These are phyloP conservation scores for Nasonovia ribisnigri DNA, from an alignment of 2,888 invertebrate genomes.

Conservation along the genomic window DNA sequence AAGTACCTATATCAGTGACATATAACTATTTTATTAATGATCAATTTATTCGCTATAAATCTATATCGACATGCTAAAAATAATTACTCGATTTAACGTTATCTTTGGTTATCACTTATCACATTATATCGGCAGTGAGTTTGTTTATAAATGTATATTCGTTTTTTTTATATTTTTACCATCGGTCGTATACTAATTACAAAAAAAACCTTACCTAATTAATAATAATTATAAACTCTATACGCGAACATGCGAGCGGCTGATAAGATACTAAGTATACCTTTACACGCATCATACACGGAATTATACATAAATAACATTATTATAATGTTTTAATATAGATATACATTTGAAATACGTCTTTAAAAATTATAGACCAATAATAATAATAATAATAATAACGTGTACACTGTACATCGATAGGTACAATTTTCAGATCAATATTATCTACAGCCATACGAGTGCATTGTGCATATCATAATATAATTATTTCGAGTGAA, in stretches of 20 bases:
- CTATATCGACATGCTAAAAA: background rate
- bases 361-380: background rate
- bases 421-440: background rate
- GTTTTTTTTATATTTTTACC: background rate
- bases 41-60: background rate
- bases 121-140: background rate
- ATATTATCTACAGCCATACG: background rate
- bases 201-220: slow-evolving; percentile 5
- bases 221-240: background rate
- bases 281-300: background rate
- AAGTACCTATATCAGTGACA: background rate
- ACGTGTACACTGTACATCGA: background rate
- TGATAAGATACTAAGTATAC: background rate
- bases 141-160: background rate
- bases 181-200: background rate
- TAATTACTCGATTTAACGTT: background rate
- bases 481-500: background rate
- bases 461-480: background rate
- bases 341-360: background rate
- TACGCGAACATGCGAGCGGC: background rate
- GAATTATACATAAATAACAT: background rate
- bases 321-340: background rate
- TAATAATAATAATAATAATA: background rate
- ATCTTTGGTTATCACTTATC: background rate
- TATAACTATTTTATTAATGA: background rate